Percentiles rank a stretch among this genome's conserved stretches.
These are phyloP conservation scores for Pseudomugil tenellus DNA, from an alignment of 2,797 vertebrate species.

Conservation along the genomic window DNA sequence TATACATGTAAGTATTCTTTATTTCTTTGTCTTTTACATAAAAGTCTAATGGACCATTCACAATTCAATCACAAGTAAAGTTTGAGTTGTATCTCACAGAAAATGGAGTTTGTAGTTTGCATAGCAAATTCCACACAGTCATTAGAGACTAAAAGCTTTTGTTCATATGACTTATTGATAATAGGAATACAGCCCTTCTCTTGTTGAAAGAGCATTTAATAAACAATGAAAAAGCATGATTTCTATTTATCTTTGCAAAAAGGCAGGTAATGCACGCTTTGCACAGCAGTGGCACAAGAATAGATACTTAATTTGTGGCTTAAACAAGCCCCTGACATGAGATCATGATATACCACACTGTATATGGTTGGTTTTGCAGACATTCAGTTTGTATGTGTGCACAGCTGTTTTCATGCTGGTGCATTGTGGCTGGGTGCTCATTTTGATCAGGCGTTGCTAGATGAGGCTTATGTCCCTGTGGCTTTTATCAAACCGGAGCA, in stretches of 20 bases:
- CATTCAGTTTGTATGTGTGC: slow-evolving; percentile 1
- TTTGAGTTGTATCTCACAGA: background rate
- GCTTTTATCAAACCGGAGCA: slow-evolving; percentile 81
- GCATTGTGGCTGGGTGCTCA: slow-evolving; percentile 47
- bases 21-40: background rate
- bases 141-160: background rate
- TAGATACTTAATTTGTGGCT: slow-evolving; percentile 3
- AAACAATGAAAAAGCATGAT: slow-evolving; percentile 31
- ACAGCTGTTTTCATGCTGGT: slow-evolving; percentile 28
- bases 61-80: background rate
- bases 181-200: slow-evolving; percentile 45
- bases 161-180: background rate
- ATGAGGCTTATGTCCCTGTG: slow-evolving; percentile 70
- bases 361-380: slow-evolving; percentile 30
- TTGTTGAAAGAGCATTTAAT: slow-evolving; percentile 29
- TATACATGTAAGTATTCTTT: background rate
- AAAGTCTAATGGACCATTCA: background rate
- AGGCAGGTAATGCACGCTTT: slow-evolving; percentile 35
- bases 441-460: slow-evolving; percentile 68
- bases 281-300: background rate
- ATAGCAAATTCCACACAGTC: background rate
- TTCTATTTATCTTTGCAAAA: slow-evolving; percentile 9
- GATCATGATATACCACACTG: background rate
- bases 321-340: slow-evolving; percentile 12
- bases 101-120: slow-evolving; percentile 1